Base-by-base conservation (phyloP, 2,113 vertebrate genomes). In the Ammodytes dubius region DNA sequence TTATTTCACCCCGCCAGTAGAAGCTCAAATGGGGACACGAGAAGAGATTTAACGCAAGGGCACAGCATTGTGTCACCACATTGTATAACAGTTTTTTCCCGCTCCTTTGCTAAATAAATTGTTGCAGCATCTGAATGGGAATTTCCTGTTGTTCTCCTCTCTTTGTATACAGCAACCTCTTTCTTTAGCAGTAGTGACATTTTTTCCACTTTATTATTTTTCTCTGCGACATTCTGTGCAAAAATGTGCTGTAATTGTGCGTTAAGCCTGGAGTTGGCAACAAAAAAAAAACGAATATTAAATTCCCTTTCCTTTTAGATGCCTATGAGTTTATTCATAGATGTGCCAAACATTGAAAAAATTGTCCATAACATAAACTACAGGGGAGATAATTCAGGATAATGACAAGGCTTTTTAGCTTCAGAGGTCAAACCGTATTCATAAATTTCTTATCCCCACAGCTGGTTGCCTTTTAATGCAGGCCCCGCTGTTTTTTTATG, bases 391-490 rank as follows among this genome's bases (percentile, higher is more conserved):
- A 52, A 77, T 89, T 92, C 77, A 82, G 57, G 73, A 82, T 79
- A 81, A 87, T 87, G 78, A 81, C 91, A 90, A 74, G 35, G 68
- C 64, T 84, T 84, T 27, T 86, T 74, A 50, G 70, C 86, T 79
- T 58, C 60, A 74, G 82, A 91, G 84, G 87, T 92, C 89, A 91
- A 88, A 74, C 74, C 66, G 66, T 75, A 69, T 81, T 83, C 85
- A 84, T 88, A 74, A 74, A 76, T 87, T 87, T 77, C 80, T 89
- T 70, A 81, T 87, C 86, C 87, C 66, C 88, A 87, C 89, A 91
- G 87, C 79, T 88, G 91, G 86, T 88, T 93, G 89, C 77, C 71
- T 89, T 91, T 91, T 89, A 90, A 88, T 85, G 83, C 85, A 70
- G 66, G 52, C 83, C 58, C 53, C 40, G 57, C 80, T 81, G 78